These are phyloP conservation scores for Drosophila buzzatii DNA, from an alignment of 2,888 invertebrate species.

Conservation along the genomic window DNA sequence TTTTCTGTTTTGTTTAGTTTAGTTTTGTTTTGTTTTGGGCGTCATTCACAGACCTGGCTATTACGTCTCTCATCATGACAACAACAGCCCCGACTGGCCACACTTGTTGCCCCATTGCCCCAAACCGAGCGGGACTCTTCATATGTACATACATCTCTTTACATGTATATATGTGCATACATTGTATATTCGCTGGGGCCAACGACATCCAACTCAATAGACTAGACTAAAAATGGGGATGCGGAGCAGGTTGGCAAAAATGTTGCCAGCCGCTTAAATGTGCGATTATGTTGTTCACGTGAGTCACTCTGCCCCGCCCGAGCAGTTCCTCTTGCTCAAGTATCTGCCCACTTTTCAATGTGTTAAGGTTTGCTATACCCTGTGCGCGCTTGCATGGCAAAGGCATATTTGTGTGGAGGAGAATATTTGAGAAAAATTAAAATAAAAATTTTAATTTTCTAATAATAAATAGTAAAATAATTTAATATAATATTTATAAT, in stretches of 20 bases:
- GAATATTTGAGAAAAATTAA: not conserved
- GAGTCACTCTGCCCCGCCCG: conserved; percentile 8
- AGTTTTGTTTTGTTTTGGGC: conserved; percentile 31
- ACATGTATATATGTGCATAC: not conserved
- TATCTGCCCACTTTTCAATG: conserved; percentile 31
- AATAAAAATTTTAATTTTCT: not conserved
- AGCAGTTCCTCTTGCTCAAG: not conserved
- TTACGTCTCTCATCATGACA: conserved; percentile 28
- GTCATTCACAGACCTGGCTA: conserved; percentile 36
- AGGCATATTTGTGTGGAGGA: not conserved
- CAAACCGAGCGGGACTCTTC: conserved; percentile 12
- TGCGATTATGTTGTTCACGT: conserved; percentile 66
- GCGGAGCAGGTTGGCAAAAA: conserved; percentile 14
- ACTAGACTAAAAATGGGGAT: not conserved
- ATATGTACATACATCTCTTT: not conserved
- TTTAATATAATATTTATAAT: no score
- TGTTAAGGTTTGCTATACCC: conserved; percentile 25
- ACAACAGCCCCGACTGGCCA: conserved; percentile 38
- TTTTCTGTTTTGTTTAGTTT: conserved; percentile 13
- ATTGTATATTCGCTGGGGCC: conserved; percentile 5
- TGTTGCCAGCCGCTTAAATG: conserved; percentile 62
- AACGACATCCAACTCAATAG: conserved; percentile 9
- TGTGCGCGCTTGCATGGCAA: not conserved
- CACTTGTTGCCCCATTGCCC: conserved; percentile 61
- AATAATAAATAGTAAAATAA: no score